Conservation (phyloP, 2,888 invertebrate genomes). For the Diploptera punctata region DNA sequence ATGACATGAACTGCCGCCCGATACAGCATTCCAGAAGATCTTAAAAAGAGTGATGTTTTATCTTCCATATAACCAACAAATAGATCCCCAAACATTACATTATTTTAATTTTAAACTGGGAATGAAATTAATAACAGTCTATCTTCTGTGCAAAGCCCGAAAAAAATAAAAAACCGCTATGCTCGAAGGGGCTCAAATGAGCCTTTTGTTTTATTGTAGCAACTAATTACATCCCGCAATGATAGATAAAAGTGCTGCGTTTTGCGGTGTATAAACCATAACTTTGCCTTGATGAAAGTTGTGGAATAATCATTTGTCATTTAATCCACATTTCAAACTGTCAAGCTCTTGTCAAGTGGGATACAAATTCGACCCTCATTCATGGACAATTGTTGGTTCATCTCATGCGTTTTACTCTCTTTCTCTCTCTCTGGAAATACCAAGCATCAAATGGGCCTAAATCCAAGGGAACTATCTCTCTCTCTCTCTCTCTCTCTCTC, state of each 20-base stretch:
- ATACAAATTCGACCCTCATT: neutral
- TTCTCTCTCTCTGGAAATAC: neutral
- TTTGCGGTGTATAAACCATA: neutral
- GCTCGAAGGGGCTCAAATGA: no score
- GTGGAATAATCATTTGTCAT: neutral
- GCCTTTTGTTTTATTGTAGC: no score
- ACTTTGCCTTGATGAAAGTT: neutral
- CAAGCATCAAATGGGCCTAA: conserved; percentile 1
- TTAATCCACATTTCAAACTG: conserved; percentile 2
- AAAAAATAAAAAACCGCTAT: no score
- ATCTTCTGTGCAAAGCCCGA: no score
- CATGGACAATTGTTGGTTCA: conserved; percentile 3
- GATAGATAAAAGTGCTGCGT: neutral
- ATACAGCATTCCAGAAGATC: neutral
- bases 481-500: no score
- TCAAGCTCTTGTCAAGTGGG: neutral
- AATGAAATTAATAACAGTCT: no score
- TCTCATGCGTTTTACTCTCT: neutral
- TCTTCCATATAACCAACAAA: no score
- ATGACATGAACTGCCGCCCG: neutral
- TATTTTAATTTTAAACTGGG: no score
- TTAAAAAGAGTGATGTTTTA: no score
- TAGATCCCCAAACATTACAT: no score
- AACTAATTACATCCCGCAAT: conserved; percentile 3
- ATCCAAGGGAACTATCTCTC: neutral